phyloP scores from a whole-genome alignment of 2,113 vertebrate genomes.

The Zapus hudsonius region DNA sequence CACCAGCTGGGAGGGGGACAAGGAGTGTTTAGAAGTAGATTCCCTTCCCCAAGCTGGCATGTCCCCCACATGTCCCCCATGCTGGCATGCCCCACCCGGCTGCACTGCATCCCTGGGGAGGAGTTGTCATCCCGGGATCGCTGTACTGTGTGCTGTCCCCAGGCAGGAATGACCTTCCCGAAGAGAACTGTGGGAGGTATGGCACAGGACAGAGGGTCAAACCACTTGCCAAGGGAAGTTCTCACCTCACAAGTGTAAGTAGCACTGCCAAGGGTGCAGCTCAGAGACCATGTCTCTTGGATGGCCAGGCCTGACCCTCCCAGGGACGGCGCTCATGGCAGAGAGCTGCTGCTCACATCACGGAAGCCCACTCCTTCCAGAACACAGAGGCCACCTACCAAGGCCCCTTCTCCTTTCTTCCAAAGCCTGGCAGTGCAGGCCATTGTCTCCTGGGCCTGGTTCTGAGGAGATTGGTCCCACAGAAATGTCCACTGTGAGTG shows the following conservation, averaged over 20 bases:
- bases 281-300: not conserved
- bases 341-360: not conserved
- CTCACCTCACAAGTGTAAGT: not conserved
- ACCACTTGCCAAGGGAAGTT: not conserved
- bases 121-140: not conserved
- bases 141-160: too few relatives aligned
- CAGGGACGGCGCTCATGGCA: too few relatives aligned
- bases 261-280: too few relatives aligned
- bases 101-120: not conserved
- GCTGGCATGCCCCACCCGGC: too few relatives aligned
- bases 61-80: too few relatives aligned
- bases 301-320: not conserved
- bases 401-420: not conserved
- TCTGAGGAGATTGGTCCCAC: not conserved
- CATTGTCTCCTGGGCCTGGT: not conserved
- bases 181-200: not conserved
- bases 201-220: fast-evolving
- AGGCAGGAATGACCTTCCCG: not conserved
- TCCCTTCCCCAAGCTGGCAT: not conserved
- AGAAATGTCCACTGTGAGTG: not conserved
- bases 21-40: not conserved
- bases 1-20: not conserved
- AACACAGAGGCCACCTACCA: too few relatives aligned
- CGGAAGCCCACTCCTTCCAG: not conserved
- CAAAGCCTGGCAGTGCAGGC: not conserved